These are phyloP conservation scores for Sussaba pulchella DNA, from an alignment of 2,888 invertebrate species.

Conservation along the genomic window DNA sequence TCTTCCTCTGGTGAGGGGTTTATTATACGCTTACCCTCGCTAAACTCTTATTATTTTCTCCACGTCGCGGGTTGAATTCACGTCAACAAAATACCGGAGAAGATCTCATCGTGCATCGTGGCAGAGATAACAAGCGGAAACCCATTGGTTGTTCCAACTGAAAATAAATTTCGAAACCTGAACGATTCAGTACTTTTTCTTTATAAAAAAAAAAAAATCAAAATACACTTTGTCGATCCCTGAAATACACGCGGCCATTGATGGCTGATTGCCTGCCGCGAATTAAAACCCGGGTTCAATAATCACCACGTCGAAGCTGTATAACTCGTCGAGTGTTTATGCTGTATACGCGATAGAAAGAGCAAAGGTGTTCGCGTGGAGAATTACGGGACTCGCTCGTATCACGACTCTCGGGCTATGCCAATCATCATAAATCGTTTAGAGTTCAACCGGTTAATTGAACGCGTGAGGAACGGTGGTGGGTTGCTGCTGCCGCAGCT, in stretches of 20 bases:
- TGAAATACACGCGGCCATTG: constrained; percentile 14
- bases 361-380: constrained; percentile 10
- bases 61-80: not conserved
- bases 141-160: too few species aligned
- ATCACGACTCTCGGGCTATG: constrained; percentile 2
- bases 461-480: constrained; percentile 26
- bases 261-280: not conserved
- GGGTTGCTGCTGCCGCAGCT: constrained; percentile 5
- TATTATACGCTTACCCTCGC: constrained; percentile 6
- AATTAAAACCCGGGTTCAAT: constrained; percentile 16
- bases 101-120: constrained; percentile 15
- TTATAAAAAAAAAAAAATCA: too few species aligned
- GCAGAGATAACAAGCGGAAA: too few species aligned
- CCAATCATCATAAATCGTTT: constrained; percentile 55
- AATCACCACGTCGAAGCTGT: constrained; percentile 16
- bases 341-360: not conserved
- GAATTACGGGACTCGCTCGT: constrained; percentile 13
- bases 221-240: too few species aligned
- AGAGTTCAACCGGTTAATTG: constrained; percentile 42
- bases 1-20: constrained; percentile 1
- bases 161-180: too few species aligned
- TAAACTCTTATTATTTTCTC: not conserved
- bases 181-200: too few species aligned
- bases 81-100: not conserved
- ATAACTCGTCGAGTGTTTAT: too few species aligned